Conservation (phyloP, 2,797 vertebrate genomes). For the Varecia variegata region DNA sequence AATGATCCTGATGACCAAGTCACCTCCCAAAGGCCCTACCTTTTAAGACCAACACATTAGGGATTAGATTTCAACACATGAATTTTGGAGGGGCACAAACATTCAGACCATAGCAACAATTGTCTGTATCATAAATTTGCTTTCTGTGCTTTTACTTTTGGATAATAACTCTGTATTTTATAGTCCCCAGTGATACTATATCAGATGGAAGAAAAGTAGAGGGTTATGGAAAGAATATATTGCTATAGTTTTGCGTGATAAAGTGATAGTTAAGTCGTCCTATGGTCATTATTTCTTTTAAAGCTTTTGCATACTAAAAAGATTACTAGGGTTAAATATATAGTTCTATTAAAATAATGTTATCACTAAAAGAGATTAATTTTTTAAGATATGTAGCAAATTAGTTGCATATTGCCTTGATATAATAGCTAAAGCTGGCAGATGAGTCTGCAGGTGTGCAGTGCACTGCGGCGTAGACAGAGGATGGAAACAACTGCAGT, state of each 20-base stretch:
- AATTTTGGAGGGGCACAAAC: not conserved
- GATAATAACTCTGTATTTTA: not conserved
- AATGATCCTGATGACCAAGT: not conserved
- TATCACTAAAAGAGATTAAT: not conserved
- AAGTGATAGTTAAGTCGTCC: not conserved
- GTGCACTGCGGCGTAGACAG: rapidly evolving
- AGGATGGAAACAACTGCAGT: not conserved
- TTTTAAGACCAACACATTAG: not conserved
- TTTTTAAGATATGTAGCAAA: not conserved
- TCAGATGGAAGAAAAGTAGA: conserved; percentile 44
- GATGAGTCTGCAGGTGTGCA: not conserved
- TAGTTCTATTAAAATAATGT: not conserved
- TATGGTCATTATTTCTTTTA: not conserved
- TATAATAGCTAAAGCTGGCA: not conserved
- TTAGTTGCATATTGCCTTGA: not conserved
- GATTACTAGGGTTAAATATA: not conserved
- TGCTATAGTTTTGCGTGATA: conserved; percentile 12
- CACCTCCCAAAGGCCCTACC: not conserved
- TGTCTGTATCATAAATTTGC: conserved; percentile 57
- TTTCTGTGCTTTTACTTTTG: conserved; percentile 68
- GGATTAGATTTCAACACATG: not conserved
- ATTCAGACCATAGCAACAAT: not conserved
- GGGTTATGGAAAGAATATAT: conserved; percentile 1
- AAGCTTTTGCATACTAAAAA: not conserved
- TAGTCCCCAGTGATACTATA: not conserved